Conservation (phyloP, 2,113 vertebrate species). For the Felis catus region F.catus_Fca126_mat1.0 CM031428.1:45429501-45430000, state of each 20-base stretch:
- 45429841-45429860: background rate
- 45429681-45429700: background rate
- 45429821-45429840: background rate
- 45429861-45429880: background rate
- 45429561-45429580: background rate
- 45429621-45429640: background rate
- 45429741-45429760: background rate
- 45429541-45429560: background rate
- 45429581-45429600: background rate
- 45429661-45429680: background rate
- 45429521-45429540: background rate
- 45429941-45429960: background rate
- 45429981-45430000: slow-evolving; percentile 8
- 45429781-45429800: background rate
- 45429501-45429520: background rate
- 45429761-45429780: background rate
- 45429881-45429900: background rate
- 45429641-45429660: background rate
- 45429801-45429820: background rate
- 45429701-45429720: background rate
- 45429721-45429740: background rate
- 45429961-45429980: background rate
- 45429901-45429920: background rate
- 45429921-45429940: background rate
- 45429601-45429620: background rate